phyloP scores from a whole-genome alignment of 2,113 vertebrate genomes.

The Phrynosoma platyrhinos region DNA sequence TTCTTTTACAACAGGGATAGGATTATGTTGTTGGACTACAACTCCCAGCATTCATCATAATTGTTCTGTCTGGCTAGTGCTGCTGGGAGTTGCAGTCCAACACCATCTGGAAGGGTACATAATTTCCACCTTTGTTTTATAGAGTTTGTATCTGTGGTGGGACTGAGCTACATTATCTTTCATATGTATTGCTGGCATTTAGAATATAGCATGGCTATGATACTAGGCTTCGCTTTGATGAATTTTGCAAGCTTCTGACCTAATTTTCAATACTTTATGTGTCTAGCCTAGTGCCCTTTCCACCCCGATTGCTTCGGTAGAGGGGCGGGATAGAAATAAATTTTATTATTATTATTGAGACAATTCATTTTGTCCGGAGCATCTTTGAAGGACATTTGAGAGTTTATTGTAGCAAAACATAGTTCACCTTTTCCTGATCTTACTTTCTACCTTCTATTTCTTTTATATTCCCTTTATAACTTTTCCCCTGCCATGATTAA shows the following conservation, averaged over 20 bases:
- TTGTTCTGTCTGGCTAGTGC: too few species aligned
- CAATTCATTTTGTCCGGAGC: background rate
- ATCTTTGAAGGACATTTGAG: background rate
- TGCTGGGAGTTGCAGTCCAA: too few species aligned
- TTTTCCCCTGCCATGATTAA: conserved; percentile 44
- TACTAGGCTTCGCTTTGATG: too few species aligned
- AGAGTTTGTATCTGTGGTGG: background rate
- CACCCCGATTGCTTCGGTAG: too few species aligned
- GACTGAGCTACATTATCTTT: background rate
- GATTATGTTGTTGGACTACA: too few species aligned
- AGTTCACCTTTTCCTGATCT: background rate
- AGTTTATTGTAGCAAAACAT: background rate
- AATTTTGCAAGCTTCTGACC: too few species aligned
- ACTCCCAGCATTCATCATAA: too few species aligned
- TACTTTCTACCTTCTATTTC: background rate
- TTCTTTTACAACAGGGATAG: background rate
- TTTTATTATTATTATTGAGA: too few species aligned
- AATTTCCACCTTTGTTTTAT: too few species aligned
- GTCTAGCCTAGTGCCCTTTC: background rate
- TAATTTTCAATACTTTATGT: background rate
- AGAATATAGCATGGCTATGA: background rate
- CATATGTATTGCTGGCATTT: background rate
- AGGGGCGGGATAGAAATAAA: too few species aligned
- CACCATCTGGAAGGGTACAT: too few species aligned
- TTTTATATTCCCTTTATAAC: background rate